phyloP scores from a whole-genome alignment of 2,888 invertebrate species.

The Spodoptera exigua region DNA sequence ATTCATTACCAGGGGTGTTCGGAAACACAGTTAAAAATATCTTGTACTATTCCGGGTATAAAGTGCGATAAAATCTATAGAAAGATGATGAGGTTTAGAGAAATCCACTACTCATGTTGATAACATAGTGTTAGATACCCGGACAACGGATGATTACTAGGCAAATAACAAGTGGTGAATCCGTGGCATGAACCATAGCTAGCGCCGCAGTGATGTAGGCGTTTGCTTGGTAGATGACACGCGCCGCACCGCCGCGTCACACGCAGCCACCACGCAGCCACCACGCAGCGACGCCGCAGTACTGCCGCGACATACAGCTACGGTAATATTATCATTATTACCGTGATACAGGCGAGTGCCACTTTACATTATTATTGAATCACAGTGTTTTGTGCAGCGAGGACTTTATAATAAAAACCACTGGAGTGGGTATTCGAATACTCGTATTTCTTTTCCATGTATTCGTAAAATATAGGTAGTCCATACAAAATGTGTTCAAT shows the following conservation, averaged over 20 bases:
- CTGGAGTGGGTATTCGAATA: too few species aligned
- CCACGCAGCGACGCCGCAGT: background rate
- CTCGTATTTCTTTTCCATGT: too few species aligned
- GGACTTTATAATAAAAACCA: too few species aligned
- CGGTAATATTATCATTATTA: too few species aligned
- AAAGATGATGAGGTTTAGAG: too few species aligned
- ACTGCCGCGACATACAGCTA: too few species aligned
- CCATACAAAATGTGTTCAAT: background rate
- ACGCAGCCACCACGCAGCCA: background rate
- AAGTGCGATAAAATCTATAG: too few species aligned
- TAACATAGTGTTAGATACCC: background rate
- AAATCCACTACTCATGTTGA: too few species aligned
- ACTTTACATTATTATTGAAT: too few species aligned
- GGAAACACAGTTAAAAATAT: background rate
- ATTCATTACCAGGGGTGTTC: constrained; percentile 3
- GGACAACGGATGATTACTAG: constrained; percentile 19
- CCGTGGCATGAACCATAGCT: constrained; percentile 20
- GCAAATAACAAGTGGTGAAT: constrained; percentile 18
- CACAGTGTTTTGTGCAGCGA: too few species aligned
- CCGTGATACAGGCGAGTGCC: too few species aligned
- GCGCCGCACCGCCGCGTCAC: constrained; percentile 13
- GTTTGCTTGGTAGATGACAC: constrained; percentile 37
- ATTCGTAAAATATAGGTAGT: background rate
- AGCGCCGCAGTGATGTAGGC: constrained; percentile 34
- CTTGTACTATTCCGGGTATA: too few species aligned